Evolutionary conservation across 2,888 invertebrate species (phyloP).

Genomic region (Spilosoma lubricipeda): DNA sequence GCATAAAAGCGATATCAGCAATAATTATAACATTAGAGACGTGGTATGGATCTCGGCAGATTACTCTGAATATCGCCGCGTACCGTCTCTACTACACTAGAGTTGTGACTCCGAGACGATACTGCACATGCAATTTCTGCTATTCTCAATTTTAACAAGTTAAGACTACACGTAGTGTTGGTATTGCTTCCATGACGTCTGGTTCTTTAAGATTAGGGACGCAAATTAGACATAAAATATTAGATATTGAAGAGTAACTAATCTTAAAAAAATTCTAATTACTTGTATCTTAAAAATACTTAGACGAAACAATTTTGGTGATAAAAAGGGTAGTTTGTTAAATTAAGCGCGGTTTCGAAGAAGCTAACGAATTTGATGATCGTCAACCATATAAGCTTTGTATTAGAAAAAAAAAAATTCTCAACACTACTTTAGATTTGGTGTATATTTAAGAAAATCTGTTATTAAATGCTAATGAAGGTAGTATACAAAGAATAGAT

Average conservation of each 20-base stretch:
- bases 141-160: neutral
- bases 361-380: neutral
- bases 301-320: neutral
- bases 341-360: neutral
- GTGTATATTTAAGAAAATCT: too few relatives aligned
- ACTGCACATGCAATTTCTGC: neutral
- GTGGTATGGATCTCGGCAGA: slow-evolving; percentile 13
- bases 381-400: neutral
- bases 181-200: neutral
- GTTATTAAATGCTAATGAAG: too few relatives aligned
- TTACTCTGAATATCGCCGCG: slow-evolving; percentile 24
- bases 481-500: too few relatives aligned
- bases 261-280: slow-evolving; percentile 28
- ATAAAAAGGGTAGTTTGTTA: neutral
- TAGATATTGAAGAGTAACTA: slow-evolving; percentile 28
- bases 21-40: slow-evolving; percentile 23
- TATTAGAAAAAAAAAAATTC: too few relatives aligned
- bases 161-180: slow-evolving; percentile 14
- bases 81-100: slow-evolving; percentile 11
- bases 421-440: too few relatives aligned
- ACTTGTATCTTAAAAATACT: slow-evolving; percentile 19
- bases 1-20: slow-evolving; percentile 32
- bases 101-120: slow-evolving; percentile 29
- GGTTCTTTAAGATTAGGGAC: slow-evolving; percentile 1
- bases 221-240: neutral